A percentile compares a stretch with the other conserved stretches of the same genome.
These are phyloP conservation scores for Zenarchopterus dispar DNA, from an alignment of 2,797 vertebrate species.

Conservation along the genomic window DNA sequence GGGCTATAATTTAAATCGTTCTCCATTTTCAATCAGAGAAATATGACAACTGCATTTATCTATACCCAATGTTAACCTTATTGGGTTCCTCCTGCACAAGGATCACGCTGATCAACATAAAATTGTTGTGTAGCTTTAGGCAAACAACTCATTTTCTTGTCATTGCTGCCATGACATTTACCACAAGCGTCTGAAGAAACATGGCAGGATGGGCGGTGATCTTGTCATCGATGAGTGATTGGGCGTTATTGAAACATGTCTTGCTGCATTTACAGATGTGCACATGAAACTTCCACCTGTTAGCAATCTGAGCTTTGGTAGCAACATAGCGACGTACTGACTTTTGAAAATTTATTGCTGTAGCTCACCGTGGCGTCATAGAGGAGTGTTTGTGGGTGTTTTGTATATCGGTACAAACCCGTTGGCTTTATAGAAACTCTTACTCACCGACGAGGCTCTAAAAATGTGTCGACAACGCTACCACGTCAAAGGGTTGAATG, in stretches of 20 bases:
- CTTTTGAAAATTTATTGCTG: slow-evolving; percentile 16
- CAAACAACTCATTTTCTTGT: slow-evolving; percentile 37
- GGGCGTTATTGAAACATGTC: neutral
- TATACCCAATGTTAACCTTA: neutral
- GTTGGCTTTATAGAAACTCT: slow-evolving; percentile 11
- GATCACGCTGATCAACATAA: slow-evolving; percentile 2
- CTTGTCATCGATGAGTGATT: neutral
- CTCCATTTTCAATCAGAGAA: neutral
- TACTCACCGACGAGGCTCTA: neutral
- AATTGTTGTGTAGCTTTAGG: slow-evolving; percentile 17
- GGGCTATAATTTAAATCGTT: neutral
- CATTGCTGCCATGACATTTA: slow-evolving; percentile 19
- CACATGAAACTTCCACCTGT: neutral
- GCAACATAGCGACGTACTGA: neutral
- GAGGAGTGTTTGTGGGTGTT: neutral
- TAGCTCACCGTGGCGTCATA: neutral
- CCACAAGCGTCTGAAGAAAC: slow-evolving; percentile 3
- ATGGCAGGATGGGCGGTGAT: neutral
- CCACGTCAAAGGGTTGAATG: neutral
- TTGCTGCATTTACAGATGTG: neutral
- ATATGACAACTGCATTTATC: slow-evolving; percentile 23
- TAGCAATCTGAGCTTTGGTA: slow-evolving; percentile 2
- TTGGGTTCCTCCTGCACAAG: slow-evolving; percentile 1
- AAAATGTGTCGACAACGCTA: slow-evolving; percentile 1
- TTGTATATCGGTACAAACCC: slow-evolving; percentile 5